A percentile compares a stretch with the other conserved stretches of the same genome.
These are phyloP conservation scores for Tautogolabrus adspersus DNA, from an alignment of 2,113 vertebrate species.

Conservation along the genomic window DNA sequence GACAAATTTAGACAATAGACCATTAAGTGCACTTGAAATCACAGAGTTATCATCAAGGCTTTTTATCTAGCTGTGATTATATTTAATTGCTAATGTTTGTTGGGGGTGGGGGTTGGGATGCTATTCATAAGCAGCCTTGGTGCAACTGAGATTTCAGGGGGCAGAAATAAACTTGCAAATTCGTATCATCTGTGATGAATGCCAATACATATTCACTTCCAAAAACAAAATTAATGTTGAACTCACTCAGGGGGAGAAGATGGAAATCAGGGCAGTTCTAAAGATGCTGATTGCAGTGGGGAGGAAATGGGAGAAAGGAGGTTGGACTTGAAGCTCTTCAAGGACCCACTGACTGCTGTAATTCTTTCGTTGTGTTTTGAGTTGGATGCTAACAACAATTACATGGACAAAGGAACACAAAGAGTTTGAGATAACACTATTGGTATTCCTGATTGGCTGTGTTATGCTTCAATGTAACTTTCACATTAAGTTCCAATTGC, in stretches of 20 bases:
- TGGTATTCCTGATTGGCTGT: constrained; percentile 49
- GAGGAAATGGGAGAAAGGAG: background rate
- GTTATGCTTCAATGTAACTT: constrained; percentile 58
- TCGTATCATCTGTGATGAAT: constrained; percentile 71
- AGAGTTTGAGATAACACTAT: constrained; percentile 14
- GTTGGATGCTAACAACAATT: constrained; percentile 45
- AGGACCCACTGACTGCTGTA: constrained; percentile 12
- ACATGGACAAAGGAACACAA: constrained; percentile 37
- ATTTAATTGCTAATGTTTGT: constrained; percentile 60
- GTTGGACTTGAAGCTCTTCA: constrained; percentile 28
- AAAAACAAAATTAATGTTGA: constrained; percentile 60
- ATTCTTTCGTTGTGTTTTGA: constrained; percentile 39
- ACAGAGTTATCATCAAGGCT: constrained; percentile 58
- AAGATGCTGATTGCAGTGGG: constrained; percentile 56
- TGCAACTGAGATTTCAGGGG: constrained; percentile 63
- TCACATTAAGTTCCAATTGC: constrained; percentile 49
- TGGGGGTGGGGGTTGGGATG: background rate
- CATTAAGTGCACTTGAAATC: constrained; percentile 71
- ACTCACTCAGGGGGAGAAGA: constrained; percentile 56
- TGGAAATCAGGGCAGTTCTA: constrained; percentile 65
- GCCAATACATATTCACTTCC: constrained; percentile 60
- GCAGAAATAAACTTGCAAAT: constrained; percentile 74
- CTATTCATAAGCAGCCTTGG: constrained; percentile 41
- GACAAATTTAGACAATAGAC: constrained; percentile 75
- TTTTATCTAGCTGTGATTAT: constrained; percentile 59